These are phyloP conservation scores for Teleopsis dalmanni DNA, from an alignment of 1,140 invertebrate species.

Conservation along the genomic window DNA sequence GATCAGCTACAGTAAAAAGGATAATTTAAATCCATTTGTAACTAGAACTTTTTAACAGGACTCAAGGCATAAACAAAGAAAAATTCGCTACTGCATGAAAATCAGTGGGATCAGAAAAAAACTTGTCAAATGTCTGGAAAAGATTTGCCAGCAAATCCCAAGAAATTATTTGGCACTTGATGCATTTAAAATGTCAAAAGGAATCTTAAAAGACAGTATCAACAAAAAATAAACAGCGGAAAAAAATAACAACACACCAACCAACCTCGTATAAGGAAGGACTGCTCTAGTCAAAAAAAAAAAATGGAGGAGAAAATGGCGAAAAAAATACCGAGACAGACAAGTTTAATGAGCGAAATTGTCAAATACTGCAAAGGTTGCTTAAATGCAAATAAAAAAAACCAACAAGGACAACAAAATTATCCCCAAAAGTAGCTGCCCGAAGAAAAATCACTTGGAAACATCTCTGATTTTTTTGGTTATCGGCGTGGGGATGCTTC, in stretches of 20 bases:
- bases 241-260: background rate
- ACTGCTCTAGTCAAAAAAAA: too few species aligned
- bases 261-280: background rate
- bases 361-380: slow-evolving; percentile 24
- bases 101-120: background rate
- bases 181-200: slow-evolving; percentile 42
- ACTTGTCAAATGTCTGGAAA: slow-evolving; percentile 35
- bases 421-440: background rate
- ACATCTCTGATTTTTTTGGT: background rate
- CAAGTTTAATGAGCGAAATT: slow-evolving; percentile 44
- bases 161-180: slow-evolving; percentile 43
- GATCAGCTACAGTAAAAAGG: background rate
- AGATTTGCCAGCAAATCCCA: slow-evolving; percentile 42
- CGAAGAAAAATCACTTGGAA: background rate
- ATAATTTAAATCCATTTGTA: slow-evolving; percentile 43
- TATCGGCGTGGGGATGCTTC: background rate
- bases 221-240: slow-evolving; percentile 16
- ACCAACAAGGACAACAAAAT: too few species aligned
- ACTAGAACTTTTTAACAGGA: slow-evolving; percentile 7
- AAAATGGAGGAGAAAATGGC: slow-evolving; percentile 7
- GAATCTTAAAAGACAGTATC: slow-evolving; percentile 35
- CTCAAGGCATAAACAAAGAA: slow-evolving; percentile 3
- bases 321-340: slow-evolving; percentile 19
- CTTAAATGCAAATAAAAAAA: background rate
- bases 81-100: background rate